phyloP scores from a whole-genome alignment of 2,113 vertebrate species.

The Lycaon pictus region DNA sequence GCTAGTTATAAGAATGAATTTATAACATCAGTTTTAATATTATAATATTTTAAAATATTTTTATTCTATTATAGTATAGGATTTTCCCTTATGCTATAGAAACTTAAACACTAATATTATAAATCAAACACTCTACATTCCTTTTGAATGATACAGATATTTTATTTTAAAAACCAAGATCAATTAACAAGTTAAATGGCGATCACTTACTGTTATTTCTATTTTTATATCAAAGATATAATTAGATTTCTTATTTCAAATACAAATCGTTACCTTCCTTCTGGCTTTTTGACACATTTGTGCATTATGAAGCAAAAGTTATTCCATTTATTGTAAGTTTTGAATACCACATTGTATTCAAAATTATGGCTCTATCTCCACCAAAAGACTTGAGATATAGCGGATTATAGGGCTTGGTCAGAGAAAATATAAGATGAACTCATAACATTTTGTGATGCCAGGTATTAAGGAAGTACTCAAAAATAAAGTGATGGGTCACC shows the following conservation, averaged over 20 bases:
- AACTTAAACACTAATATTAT: not conserved
- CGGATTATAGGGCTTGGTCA: not conserved
- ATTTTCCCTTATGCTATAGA: not conserved
- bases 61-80: not conserved
- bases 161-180: not conserved
- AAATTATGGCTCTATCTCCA: not conserved
- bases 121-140: not conserved
- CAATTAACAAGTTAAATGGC: not conserved
- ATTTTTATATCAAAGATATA: not conserved
- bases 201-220: not conserved
- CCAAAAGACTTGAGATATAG: not conserved
- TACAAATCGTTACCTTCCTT: not conserved
- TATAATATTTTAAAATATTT: not conserved
- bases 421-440: not conserved
- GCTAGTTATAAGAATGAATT: not conserved
- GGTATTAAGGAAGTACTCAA: not conserved
- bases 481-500: not conserved
- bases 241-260: conserved; percentile 22
- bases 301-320: not conserved
- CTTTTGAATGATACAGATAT: not conserved
- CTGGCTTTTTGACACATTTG: not conserved
- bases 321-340: not conserved
- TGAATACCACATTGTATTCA: not conserved
- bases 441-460: not conserved
- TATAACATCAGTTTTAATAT: not conserved